Evolutionary conservation across 2,113 vertebrate genomes (phyloP).

Genomic region (Otus sunia): DNA sequence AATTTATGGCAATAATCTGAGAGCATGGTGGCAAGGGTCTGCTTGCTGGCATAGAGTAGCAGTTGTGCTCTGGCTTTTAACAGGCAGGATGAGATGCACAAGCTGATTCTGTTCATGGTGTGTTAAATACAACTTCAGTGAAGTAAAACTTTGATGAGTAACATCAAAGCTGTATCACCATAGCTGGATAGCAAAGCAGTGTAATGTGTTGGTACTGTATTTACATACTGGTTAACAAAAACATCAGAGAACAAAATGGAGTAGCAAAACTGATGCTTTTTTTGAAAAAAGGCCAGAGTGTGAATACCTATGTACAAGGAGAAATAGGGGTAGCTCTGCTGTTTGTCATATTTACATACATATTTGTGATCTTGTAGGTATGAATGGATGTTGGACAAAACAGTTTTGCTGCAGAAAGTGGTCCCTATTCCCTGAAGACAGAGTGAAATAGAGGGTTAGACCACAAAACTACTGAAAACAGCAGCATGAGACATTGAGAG

Average conservation of each 20-base stretch:
- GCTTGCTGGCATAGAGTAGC: background rate
- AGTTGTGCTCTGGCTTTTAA: background rate
- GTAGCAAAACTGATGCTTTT: background rate
- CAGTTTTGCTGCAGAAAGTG: background rate
- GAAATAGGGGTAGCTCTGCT: background rate
- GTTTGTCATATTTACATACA: background rate
- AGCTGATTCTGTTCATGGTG: background rate
- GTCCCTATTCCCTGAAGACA: background rate
- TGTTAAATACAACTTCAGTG: background rate
- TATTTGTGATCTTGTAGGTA: background rate
- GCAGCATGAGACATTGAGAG: background rate
- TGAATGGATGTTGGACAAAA: background rate
- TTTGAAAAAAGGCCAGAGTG: background rate
- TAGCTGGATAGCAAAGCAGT: background rate
- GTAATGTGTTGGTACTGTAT: background rate
- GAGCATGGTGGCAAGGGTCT: background rate
- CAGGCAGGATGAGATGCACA: background rate
- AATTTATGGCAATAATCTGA: background rate
- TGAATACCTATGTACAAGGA: background rate
- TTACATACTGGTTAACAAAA: background rate
- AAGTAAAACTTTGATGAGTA: background rate
- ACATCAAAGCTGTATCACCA: background rate
- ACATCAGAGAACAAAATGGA: background rate
- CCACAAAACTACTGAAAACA: background rate
- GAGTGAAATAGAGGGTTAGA: background rate